Percentiles rank a stretch among this genome's conserved stretches.
These are phyloP conservation scores for Nasalis larvatus DNA, from an alignment of 2,113 vertebrate species.

Conservation along the genomic window DNA sequence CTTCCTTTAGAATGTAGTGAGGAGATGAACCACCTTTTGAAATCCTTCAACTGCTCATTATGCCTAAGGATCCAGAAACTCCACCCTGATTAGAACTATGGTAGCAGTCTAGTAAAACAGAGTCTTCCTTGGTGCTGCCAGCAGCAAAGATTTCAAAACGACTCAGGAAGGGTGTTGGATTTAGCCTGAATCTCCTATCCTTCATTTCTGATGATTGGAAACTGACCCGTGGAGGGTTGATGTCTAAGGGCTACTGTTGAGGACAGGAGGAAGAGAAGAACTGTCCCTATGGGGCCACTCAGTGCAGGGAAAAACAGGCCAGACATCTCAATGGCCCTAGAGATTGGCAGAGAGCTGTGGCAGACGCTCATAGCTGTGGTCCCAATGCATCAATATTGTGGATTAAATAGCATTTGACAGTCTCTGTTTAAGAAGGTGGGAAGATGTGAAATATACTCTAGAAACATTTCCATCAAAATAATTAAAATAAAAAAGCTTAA, in stretches of 20 bases:
- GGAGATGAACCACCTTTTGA: background rate
- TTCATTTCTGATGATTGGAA: background rate
- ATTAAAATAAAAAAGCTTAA: slow-evolving; percentile 16
- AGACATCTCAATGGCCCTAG: background rate
- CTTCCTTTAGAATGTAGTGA: background rate
- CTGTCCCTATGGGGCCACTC: fast-evolving
- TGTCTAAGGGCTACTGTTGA: background rate
- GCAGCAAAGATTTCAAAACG: background rate
- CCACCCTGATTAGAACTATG: background rate
- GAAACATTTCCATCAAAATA: slow-evolving; percentile 46
- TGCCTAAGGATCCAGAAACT: background rate
- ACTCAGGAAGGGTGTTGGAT: fast-evolving
- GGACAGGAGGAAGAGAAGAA: background rate
- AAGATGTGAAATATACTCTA: background rate
- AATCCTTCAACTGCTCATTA: background rate
- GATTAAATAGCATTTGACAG: background rate
- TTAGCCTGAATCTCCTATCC: background rate
- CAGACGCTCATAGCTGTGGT: fast-evolving
- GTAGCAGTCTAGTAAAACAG: background rate
- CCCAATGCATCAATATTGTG: fast-evolving
- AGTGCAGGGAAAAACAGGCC: background rate
- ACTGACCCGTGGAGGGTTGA: background rate
- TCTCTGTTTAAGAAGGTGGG: background rate
- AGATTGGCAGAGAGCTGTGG: background rate
- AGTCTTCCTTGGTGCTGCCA: background rate